A percentile compares a stretch with the other conserved stretches of the same genome.
phyloP scores from a whole-genome alignment of 1,140 invertebrate species.

The Drosophila watanabei region DNA sequence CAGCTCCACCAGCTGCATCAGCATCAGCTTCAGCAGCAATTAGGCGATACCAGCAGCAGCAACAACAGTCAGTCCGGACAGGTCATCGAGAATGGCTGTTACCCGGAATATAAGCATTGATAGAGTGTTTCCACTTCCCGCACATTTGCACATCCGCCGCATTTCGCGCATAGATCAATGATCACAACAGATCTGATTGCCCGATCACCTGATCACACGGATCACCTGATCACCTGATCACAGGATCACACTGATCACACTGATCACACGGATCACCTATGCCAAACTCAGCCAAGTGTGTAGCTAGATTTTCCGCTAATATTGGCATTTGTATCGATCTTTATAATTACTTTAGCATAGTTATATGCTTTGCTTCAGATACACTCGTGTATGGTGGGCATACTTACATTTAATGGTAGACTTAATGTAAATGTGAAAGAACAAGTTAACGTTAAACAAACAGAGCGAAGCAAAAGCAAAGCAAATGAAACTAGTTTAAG shows the following conservation, averaged over 20 bases:
- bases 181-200: not conserved
- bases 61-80: slow-evolving; percentile 85
- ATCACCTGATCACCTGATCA: not conserved
- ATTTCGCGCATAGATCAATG: slow-evolving; percentile 4
- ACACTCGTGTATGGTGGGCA: slow-evolving; percentile 46
- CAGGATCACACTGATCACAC: not conserved
- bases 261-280: slow-evolving; percentile 18
- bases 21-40: slow-evolving; percentile 76
- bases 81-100: slow-evolving; percentile 86
- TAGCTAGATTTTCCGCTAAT: slow-evolving; percentile 23
- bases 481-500: slow-evolving; percentile 17
- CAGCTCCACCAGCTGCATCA: slow-evolving; percentile 64
- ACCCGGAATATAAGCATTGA: slow-evolving; percentile 88
- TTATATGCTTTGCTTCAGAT: slow-evolving; percentile 44
- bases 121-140: slow-evolving; percentile 63
- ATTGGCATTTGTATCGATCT: slow-evolving; percentile 40
- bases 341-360: slow-evolving; percentile 46
- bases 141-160: slow-evolving; percentile 15
- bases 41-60: slow-evolving; percentile 84
- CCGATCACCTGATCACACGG: not conserved
- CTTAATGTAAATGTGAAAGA: slow-evolving; percentile 47
- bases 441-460: slow-evolving; percentile 51
- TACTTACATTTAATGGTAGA: slow-evolving; percentile 34
- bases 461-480: slow-evolving; percentile 23
- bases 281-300: slow-evolving; percentile 22